Percentiles rank a stretch among this genome's conserved stretches.
Conservation (phyloP, 2,113 vertebrate genomes). For the Mastomys natalensis region DNA sequence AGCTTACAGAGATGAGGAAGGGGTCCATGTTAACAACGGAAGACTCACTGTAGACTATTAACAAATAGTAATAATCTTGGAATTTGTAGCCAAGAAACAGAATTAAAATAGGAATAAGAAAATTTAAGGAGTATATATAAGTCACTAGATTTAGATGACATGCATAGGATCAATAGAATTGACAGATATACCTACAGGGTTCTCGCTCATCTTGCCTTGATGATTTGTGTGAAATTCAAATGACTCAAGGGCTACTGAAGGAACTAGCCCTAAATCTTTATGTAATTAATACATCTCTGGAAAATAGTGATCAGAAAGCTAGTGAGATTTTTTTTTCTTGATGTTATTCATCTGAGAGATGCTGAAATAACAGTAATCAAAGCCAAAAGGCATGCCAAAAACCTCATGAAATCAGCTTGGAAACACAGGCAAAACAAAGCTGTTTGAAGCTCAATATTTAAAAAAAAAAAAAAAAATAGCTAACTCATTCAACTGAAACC, state of each 20-base stretch:
- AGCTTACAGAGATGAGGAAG: neutral
- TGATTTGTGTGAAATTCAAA: conserved; percentile 43
- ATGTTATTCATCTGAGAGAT: conserved; percentile 22
- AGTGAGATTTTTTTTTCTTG: conserved; percentile 63
- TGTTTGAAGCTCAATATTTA: neutral
- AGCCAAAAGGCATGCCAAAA: conserved; percentile 31
- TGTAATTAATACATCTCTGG: conserved; percentile 57
- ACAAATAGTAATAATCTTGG: conserved; percentile 22
- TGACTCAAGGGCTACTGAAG: neutral
- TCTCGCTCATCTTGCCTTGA: conserved; percentile 39
- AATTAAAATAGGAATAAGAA: conserved; percentile 5
- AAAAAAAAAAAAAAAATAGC: conserved; percentile 48
- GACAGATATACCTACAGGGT: conserved; percentile 1
- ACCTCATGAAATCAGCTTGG: conserved; percentile 10
- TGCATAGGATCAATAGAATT: conserved; percentile 15
- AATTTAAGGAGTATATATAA: neutral
- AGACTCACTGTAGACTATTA: neutral
- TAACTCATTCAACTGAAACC: conserved; percentile 56
- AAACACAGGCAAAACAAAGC: conserved; percentile 31
- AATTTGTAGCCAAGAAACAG: neutral
- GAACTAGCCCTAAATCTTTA: conserved; percentile 19
- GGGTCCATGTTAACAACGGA: neutral
- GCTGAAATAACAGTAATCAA: conserved; percentile 49
- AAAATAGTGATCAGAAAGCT: conserved; percentile 51
- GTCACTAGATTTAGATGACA: neutral